Evolutionary conservation across 1,140 invertebrate genomes (phyloP).

Genomic region (Drosophila parvula): DNA sequence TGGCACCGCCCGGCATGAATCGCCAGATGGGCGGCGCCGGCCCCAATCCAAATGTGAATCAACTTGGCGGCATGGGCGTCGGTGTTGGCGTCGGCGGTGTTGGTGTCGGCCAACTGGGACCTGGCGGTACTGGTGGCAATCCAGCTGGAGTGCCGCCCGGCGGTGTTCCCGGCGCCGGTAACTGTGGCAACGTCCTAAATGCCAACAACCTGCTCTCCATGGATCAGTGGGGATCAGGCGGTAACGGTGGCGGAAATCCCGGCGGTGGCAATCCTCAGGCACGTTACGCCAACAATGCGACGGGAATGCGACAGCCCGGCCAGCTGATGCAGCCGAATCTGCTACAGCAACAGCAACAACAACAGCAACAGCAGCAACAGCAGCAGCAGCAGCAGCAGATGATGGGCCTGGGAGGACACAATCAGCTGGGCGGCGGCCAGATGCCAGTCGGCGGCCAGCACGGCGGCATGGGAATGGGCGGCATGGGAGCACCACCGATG

Average conservation of each 20-base stretch:
- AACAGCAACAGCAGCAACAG: conserved; percentile 72
- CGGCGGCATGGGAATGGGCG: conserved; percentile 59
- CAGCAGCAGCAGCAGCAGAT: conserved; percentile 82
- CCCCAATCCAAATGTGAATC: conserved; percentile 59
- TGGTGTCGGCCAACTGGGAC: conserved; percentile 37
- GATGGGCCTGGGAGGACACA: conserved; percentile 66
- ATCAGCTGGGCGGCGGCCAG: conserved; percentile 75
- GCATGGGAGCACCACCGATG: conserved; percentile 65
- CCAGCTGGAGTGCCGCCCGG: conserved; percentile 44
- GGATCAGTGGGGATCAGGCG: conserved; percentile 87
- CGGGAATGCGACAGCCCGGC: conserved; percentile 84
- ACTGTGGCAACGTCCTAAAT: conserved; percentile 66
- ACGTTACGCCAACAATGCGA: conserved; percentile 62
- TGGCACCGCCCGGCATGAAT: conserved; percentile 89
- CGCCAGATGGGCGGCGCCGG: conserved; percentile 80
- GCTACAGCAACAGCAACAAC: conserved; percentile 84
- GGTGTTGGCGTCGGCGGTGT: conserved; percentile 49
- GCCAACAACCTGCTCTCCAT: conserved; percentile 86
- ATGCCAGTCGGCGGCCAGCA: conserved; percentile 67
- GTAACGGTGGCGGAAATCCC: conserved; percentile 24
- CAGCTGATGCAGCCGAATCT: conserved; percentile 75
- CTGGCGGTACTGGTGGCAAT: conserved; percentile 49
- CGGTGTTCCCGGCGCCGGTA: conserved; percentile 44
- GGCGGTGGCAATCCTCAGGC: conserved; percentile 50
- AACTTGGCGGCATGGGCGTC: conserved; percentile 65